Percentiles rank a stretch among this genome's conserved stretches.
phyloP scores from a whole-genome alignment of 2,797 vertebrate species.

The Rhincodon typus region DNA sequence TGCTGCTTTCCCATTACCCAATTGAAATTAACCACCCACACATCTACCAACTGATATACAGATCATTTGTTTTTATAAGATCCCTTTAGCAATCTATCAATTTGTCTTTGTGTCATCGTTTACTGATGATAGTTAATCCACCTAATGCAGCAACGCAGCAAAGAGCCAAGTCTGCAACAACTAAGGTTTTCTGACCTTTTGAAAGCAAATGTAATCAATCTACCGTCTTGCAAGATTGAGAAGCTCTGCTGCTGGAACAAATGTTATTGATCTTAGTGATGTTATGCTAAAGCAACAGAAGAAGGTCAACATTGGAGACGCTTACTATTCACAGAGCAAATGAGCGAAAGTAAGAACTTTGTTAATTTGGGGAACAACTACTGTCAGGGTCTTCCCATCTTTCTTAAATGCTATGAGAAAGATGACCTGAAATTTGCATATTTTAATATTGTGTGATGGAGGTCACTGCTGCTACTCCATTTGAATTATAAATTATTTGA shows the following conservation, averaged over 20 bases:
- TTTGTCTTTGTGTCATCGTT: not conserved
- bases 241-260: not conserved
- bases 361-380: not conserved
- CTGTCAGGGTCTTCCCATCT: not conserved
- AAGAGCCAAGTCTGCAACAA: not conserved
- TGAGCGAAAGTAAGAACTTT: not conserved
- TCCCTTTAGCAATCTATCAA: not conserved
- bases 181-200: not conserved
- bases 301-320: not conserved
- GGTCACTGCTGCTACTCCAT: not conserved
- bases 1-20: not conserved
- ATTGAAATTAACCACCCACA: not conserved
- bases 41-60: not conserved
- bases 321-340: not conserved
- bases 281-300: not conserved
- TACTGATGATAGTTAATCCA: not conserved
- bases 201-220: not conserved
- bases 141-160: not conserved
- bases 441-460: not conserved
- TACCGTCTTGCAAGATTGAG: not conserved
- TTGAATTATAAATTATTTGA: not conserved
- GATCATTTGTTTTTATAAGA: not conserved
- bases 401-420: not conserved
- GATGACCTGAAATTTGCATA: not conserved
- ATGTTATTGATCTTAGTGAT: not conserved